phyloP scores from a whole-genome alignment of 1,140 invertebrate genomes.

The Tetraneura akinire region DNA sequence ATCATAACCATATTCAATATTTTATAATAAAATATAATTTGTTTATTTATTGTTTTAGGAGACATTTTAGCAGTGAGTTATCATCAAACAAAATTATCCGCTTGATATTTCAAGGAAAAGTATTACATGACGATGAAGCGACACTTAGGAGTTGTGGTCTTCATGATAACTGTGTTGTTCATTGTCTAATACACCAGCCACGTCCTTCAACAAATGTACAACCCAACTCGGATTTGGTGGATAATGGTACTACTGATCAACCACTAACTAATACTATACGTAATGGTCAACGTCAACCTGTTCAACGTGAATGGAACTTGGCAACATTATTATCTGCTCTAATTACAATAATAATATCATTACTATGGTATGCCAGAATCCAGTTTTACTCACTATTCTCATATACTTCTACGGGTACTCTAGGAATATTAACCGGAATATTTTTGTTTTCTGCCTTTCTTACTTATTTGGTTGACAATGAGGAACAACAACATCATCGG shows the following conservation, averaged over 20 bases:
- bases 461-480: conserved; percentile 61
- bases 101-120: conserved; percentile 85
- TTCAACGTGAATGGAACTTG: conserved; percentile 57
- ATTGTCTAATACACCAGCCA: conserved; percentile 76
- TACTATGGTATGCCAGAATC: conserved; percentile 68
- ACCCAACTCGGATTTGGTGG: conserved; percentile 53
- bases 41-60: conserved; percentile 63
- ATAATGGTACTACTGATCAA: conserved; percentile 56
- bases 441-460: conserved; percentile 64
- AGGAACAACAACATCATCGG: conserved; percentile 55
- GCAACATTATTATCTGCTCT: conserved; percentile 61
- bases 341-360: conserved; percentile 60
- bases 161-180: conserved; percentile 83
- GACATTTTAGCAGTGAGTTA: conserved; percentile 79
- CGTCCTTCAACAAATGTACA: conserved; percentile 56
- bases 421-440: conserved; percentile 65
- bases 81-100: conserved; percentile 75
- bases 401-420: conserved; percentile 65
- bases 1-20: neutral
- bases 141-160: conserved; percentile 78
- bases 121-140: conserved; percentile 73
- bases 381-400: conserved; percentile 68
- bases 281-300: conserved; percentile 56
- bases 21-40: neutral
- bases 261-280: conserved; percentile 58